phyloP scores from a whole-genome alignment of 2,888 invertebrate genomes.

The Crematogaster levior region DNA sequence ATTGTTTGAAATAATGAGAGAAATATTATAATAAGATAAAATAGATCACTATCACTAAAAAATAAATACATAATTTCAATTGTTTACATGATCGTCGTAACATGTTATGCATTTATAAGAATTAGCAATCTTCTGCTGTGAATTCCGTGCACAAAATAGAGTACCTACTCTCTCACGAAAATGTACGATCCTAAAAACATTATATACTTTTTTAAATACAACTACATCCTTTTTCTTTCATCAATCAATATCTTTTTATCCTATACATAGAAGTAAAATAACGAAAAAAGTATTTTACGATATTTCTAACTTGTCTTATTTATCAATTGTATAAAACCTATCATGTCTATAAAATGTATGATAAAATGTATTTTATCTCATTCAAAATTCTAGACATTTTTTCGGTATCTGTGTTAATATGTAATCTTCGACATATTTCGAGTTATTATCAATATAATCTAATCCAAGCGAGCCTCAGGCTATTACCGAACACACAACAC shows the following conservation, averaged over 20 bases:
- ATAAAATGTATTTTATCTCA: constrained; percentile 7
- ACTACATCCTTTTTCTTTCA: not conserved
- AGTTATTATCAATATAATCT: not conserved
- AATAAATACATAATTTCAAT: not conserved
- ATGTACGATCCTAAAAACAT: not conserved
- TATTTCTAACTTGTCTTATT: not conserved
- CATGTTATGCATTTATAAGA: not conserved
- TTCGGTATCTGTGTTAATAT: not conserved
- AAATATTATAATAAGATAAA: not conserved
- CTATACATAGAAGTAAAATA: not conserved
- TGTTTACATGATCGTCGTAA: not conserved
- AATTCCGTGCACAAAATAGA: not conserved
- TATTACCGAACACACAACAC: constrained; percentile 9
- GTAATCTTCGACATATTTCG: not conserved
- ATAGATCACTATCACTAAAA: not conserved
- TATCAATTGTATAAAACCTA: not conserved
- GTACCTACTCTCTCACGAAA: not conserved
- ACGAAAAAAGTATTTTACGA: not conserved
- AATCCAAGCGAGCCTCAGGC: constrained; percentile 4
- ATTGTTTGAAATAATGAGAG: not conserved
- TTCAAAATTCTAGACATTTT: not conserved
- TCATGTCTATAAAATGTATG: not conserved
- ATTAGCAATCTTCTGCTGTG: not conserved
- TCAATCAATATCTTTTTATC: not conserved
- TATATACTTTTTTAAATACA: not conserved